A percentile compares a stretch with the other conserved stretches of the same genome.
Conservation (phyloP, 1,140 invertebrate species). For the Diplogasteroides magnus region DNA sequence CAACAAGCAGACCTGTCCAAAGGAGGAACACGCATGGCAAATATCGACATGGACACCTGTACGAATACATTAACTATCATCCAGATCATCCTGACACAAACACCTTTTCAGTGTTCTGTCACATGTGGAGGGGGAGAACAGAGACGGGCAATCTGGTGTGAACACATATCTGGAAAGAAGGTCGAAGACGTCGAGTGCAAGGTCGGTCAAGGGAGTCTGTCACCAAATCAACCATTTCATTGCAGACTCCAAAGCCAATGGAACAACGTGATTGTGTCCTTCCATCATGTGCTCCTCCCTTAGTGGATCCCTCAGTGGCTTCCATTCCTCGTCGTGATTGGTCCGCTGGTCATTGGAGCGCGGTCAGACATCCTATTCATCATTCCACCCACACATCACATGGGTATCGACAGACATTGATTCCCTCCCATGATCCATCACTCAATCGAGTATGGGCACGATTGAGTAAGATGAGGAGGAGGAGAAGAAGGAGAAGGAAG, state of each 20-base stretch:
- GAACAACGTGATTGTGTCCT: not conserved
- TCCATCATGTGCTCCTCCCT: not conserved
- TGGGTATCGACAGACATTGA: no score
- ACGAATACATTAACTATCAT: not conserved
- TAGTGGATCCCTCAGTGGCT: no score
- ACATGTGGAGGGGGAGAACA: conserved; percentile 46
- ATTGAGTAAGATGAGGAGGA: no score
- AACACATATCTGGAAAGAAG: conserved; percentile 32
- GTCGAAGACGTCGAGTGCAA: conserved; percentile 38
- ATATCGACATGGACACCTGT: conserved; percentile 44
- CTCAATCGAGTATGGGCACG: no score
- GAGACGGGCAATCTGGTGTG: conserved; percentile 47
- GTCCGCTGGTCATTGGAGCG: conserved; percentile 13
- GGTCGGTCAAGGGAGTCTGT: not conserved
- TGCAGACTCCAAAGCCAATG: not conserved
- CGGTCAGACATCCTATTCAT: conserved; percentile 18
- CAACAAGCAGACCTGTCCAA: conserved; percentile 38
- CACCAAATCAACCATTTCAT: not conserved
- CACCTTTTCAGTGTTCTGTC: conserved; percentile 48
- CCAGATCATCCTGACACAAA: conserved; percentile 10
- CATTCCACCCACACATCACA: no score
- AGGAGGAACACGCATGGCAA: conserved; percentile 40
- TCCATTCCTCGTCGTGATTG: not conserved
- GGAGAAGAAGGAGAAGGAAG: no score
- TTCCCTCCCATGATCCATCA: no score